Evolutionary conservation across 2,113 vertebrate genomes (phyloP).

Genomic region (Trichomycterus rosablanca): DNA sequence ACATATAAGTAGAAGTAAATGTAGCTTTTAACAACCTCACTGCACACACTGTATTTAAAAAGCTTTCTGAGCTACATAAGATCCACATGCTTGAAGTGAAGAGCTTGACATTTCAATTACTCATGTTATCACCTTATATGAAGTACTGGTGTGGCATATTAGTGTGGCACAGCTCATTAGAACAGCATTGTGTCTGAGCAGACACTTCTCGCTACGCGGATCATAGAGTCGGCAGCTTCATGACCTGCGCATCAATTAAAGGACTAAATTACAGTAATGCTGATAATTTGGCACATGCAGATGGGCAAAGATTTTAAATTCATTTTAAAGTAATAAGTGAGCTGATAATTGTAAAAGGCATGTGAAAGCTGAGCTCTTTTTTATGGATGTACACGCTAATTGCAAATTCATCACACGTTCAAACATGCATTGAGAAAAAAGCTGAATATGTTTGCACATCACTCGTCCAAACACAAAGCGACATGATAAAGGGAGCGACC

Average conservation of each 20-base stretch:
- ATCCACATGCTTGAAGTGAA: no score
- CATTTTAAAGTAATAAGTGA: slow-evolving; percentile 46
- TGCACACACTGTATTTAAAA: no score
- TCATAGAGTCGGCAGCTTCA: neutral
- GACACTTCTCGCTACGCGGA: neutral
- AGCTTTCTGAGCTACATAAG: no score
- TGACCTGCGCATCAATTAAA: slow-evolving; percentile 14
- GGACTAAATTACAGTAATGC: slow-evolving; percentile 24
- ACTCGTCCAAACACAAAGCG: neutral
- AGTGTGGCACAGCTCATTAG: slow-evolving; percentile 18
- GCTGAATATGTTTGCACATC: neutral
- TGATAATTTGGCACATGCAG: slow-evolving; percentile 33
- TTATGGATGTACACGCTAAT: slow-evolving; percentile 19
- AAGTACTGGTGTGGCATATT: neutral
- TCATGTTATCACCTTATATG: neutral
- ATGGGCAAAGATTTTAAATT: slow-evolving; percentile 49
- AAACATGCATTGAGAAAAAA: neutral
- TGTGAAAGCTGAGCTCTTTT: neutral
- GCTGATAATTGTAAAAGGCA: slow-evolving; percentile 7
- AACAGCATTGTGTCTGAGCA: slow-evolving; percentile 5
- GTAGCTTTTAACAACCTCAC: no score
- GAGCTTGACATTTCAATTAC: slow-evolving; percentile 22
- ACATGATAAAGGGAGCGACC: no score
- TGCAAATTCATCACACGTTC: slow-evolving; percentile 2
- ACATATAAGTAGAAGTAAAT: no score